phyloP scores from a whole-genome alignment of 1,140 invertebrate genomes.

The Lepidurus arcticus region DNA sequence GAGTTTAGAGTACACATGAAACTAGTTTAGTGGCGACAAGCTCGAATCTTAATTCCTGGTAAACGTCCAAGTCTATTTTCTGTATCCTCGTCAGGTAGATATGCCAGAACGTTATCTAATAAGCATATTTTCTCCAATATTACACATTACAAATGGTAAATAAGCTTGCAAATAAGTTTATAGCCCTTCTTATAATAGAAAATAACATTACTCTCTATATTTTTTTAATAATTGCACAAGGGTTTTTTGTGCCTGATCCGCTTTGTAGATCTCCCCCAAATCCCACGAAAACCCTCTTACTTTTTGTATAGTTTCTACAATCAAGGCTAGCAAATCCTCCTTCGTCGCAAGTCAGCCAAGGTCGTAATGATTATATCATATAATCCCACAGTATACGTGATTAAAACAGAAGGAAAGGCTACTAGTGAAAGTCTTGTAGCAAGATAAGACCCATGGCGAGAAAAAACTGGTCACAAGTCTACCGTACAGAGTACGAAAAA shows the following conservation, averaged over 20 bases:
- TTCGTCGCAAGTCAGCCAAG: background rate
- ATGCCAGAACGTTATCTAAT: background rate
- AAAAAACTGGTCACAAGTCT: background rate
- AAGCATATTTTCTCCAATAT: background rate
- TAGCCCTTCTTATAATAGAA: background rate
- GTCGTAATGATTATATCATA: background rate
- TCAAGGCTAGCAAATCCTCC: background rate
- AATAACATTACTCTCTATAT: too few relatives aligned
- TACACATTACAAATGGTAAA: background rate
- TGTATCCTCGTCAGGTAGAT: background rate
- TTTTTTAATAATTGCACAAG: too few relatives aligned
- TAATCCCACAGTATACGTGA: background rate
- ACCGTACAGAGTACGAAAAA: background rate
- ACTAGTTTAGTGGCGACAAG: too few relatives aligned
- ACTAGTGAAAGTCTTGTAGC: background rate
- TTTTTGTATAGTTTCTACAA: background rate
- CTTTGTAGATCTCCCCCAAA: too few relatives aligned
- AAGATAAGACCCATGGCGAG: background rate
- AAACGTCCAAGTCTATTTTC: background rate
- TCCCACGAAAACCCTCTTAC: background rate
- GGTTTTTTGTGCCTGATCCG: too few relatives aligned
- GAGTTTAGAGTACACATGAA: too few relatives aligned
- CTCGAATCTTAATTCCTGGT: background rate
- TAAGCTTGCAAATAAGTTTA: background rate
- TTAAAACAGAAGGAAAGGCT: background rate